Evolutionary conservation across 2,797 vertebrate species (phyloP), one percentile per base, ranked within the genome.

Genomic region (Channa striata): DNA sequence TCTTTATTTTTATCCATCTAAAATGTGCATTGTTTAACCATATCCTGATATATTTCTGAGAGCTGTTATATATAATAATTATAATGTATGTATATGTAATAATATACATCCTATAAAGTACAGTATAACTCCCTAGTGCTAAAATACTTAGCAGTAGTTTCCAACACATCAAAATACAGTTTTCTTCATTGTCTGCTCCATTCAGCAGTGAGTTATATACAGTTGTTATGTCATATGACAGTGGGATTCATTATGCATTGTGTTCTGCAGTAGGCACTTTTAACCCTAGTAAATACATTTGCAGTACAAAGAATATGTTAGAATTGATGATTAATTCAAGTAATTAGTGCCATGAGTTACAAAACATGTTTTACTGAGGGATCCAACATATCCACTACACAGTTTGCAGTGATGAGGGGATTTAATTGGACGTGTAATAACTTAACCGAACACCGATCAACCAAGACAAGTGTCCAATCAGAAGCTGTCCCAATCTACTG

Each of bases 361-460:
- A 19, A n/a, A 68, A 23, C 21, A 19, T 0, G 6, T 49, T 23
- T 33, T 0, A 2, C 12, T 33, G 20, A 52, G 33, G 47, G 23
- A 62, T 59, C 34, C 16, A 12, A 30, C 44, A 11, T 34, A 25
- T 60, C 48, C 42, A 59, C 20, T 67, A 34, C 58, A 56, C 36
- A 52, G 34, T 39, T 67, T 73, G 30, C 40, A 43, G 14, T 21
- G 46, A 51, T 20, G 56, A 64, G 20, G 12, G 44, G 69, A 49
- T 2, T 56, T 23, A 61, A 50, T 21, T 47, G 63, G 53, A 54
- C 25, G 21, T n/a, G 14, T 20, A 36, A 65, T 77, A 54, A 78
- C 12, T 73, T 58, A 54, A 44, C 37, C 36, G 34, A 23, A 44
- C 44, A 68, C 59, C 64, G 77, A 71, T 77, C 19, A 54, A 39